Evolutionary conservation across 2,888 invertebrate genomes (phyloP).

Genomic region (Tenodera sinensis): DNA sequence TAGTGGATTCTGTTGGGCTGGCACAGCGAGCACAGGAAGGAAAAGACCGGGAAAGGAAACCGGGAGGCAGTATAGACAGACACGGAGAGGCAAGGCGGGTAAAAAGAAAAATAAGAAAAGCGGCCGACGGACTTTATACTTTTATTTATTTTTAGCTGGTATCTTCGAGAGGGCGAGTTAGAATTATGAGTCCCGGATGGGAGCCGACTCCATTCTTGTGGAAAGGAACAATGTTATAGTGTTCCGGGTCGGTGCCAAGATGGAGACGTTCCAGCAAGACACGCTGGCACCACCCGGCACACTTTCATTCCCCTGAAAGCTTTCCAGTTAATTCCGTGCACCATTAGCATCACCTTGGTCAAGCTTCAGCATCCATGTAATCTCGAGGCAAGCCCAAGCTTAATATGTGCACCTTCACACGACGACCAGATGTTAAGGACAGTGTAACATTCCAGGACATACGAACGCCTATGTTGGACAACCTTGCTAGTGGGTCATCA

Average conservation of each 20-base stretch:
- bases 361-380: neutral
- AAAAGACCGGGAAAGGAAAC: neutral
- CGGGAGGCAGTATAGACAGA: neutral
- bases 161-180: neutral
- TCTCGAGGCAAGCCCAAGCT: no score
- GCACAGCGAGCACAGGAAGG: neutral
- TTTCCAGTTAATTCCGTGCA: neutral
- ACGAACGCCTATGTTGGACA: no score
- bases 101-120: neutral
- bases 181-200: slow-evolving; percentile 2
- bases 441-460: no score
- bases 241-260: neutral
- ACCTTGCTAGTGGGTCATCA: no score
- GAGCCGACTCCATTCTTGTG: neutral
- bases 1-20: neutral
- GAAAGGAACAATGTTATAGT: slow-evolving; percentile 9
- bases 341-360: neutral
- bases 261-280: neutral
- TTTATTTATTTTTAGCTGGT: neutral
- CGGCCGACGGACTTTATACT: neutral
- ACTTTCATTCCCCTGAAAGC: neutral
- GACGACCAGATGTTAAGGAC: no score
- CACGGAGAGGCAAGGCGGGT: neutral
- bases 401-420: no score
- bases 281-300: neutral